A percentile compares a stretch with the other conserved stretches of the same genome.
Conservation (phyloP, 1,140 invertebrate genomes). For the Bursaphelenchus mucronatus region DNA sequence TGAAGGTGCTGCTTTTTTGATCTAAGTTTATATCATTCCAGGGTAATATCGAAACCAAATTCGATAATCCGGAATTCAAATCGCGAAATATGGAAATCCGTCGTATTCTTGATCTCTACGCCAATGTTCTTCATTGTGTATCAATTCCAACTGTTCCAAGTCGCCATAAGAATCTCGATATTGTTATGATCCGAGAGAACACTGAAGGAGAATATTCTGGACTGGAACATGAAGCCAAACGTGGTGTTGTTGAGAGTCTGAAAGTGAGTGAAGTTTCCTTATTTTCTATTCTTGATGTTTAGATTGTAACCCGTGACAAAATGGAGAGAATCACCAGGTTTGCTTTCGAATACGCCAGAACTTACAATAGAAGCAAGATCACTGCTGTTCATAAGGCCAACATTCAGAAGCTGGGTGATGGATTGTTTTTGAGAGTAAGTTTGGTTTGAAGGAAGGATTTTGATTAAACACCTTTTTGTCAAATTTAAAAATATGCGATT, state of each 20-base stretch:
- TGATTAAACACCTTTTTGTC: not conserved
- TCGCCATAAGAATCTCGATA: constrained; percentile 83
- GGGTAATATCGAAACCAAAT: constrained; percentile 61
- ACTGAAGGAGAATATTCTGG: constrained; percentile 72
- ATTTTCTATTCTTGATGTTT: constrained; percentile 17
- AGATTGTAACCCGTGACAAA: constrained; percentile 82
- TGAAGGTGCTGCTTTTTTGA: constrained; percentile 53
- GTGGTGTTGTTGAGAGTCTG: constrained; percentile 90
- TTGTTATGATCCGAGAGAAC: constrained; percentile 84
- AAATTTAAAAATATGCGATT: not conserved
- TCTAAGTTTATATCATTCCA: constrained; percentile 25
- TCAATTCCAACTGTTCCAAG: constrained; percentile 81
- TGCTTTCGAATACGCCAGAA: constrained; percentile 89
- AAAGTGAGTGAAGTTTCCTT: constrained; percentile 65
- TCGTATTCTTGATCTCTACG: constrained; percentile 48
- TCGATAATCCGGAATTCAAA: constrained; percentile 55
- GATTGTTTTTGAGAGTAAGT: constrained; percentile 53
- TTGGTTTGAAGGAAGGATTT: not conserved
- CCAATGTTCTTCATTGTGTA: constrained; percentile 72
- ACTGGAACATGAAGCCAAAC: constrained; percentile 90
- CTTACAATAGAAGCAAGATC: constrained; percentile 80
- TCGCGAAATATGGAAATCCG: constrained; percentile 57
- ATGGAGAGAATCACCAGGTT: constrained; percentile 87
- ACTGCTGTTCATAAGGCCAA: constrained; percentile 99
- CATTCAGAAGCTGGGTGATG: constrained; percentile 67